phyloP scores from a whole-genome alignment of 2,113 vertebrate genomes.

The Oostethus manadensis region DNA sequence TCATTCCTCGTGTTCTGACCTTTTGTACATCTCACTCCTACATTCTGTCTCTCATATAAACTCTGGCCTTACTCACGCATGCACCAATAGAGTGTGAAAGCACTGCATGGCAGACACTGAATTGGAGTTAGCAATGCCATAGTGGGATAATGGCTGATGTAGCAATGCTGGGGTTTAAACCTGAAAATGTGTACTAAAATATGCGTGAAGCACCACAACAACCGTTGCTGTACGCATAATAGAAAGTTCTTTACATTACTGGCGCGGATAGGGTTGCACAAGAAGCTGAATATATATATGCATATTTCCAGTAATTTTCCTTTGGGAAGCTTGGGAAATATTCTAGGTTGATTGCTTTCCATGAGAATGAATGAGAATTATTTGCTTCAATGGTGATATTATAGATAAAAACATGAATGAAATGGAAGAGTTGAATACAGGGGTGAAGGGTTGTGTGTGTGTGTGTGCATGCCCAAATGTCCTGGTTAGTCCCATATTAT shows the following conservation, averaged over 20 bases:
- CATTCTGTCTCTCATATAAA: slow-evolving; percentile 25
- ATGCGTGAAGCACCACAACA: neutral
- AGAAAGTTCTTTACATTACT: neutral
- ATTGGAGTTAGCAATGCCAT: neutral
- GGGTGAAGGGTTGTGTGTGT: too few relatives aligned
- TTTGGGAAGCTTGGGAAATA: neutral
- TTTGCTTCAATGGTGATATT: too few relatives aligned
- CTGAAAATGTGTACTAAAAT: neutral
- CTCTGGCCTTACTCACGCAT: slow-evolving; percentile 18
- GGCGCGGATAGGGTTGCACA: too few relatives aligned
- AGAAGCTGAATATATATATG: too few relatives aligned
- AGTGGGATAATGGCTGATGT: neutral
- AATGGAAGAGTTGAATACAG: too few relatives aligned
- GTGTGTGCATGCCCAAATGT: neutral
- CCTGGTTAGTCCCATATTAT: neutral
- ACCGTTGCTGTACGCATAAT: neutral
- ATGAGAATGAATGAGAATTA: neutral
- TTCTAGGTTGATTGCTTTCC: neutral
- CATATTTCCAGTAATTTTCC: too few relatives aligned
- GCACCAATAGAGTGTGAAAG: slow-evolving; percentile 60
- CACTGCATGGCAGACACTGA: neutral
- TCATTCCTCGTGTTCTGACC: slow-evolving; percentile 43
- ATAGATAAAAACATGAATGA: too few relatives aligned
- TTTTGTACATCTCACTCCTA: slow-evolving; percentile 38
- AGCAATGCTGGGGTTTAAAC: neutral